Base-by-base conservation (phyloP, 2,113 vertebrate species). In the Hepsetus odoe region DNA sequence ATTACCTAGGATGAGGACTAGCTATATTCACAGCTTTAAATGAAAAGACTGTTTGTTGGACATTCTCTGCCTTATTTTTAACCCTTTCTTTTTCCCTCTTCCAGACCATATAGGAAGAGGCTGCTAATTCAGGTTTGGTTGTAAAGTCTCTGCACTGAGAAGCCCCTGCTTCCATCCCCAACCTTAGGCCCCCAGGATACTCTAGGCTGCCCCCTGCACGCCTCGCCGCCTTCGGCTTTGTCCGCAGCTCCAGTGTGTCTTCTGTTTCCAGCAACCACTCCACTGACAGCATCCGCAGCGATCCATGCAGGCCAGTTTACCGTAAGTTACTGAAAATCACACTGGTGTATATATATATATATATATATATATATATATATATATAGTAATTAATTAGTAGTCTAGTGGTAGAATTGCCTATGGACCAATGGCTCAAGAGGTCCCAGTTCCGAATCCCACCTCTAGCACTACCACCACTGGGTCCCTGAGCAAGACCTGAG, bases 201-300 rank as follows among this genome's bases (percentile, higher is more conserved):
- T 95, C 94, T 0, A 93, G 96, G 0, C 85, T 95, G 58, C 95
- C 96, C 0, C 91, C 96, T 0, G 91, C 95, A 18, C 97, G 97
- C 32, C 90, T 98, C 83, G 94, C 96, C 0, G 93, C 96, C 0
- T 98, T 99, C 26, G 96, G 97, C 61, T 99, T 98, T 11, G 93
- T 98, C 78, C 91, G 96, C 72, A 98, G 94, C 85, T 97, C 97
- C 83, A 98, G 97, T 0, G 93, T 96, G 40, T 97, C 97, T 4
- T 98, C 97, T 0, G 95, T 93, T 38, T 94, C 97, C 86, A 98
- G 96, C 42, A 94, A 92, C 84, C 95, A 96, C 79, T 95, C 96
- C 0, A 92, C 80, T 0, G 96, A 98, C 85, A 96, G 94, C 16
- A 14, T 86, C 0, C 95, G 93, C 76, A 94, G 93, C 0, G 96